Evolutionary conservation across 1,140 invertebrate species (phyloP), one percentile per base, ranked within the genome.

Genomic region (Pogonus chalceus): DNA sequence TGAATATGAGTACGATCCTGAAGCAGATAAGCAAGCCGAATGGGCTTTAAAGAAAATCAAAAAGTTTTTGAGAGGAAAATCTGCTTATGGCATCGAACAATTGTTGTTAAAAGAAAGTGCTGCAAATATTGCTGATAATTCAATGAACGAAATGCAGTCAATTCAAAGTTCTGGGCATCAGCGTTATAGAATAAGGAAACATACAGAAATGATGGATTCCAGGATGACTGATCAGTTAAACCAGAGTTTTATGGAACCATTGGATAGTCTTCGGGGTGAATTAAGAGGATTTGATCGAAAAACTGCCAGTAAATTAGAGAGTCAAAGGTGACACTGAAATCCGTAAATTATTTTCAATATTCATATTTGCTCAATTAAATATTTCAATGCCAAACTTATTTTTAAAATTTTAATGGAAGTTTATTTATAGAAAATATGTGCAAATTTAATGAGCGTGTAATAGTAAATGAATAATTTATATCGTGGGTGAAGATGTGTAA

Each of bases 1-100:
- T 14, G 66, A 64, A 22, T 64, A 63, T 23, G 59, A 58, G 37
- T 63, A 65, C 43, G 56, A 67, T 53, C 61, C 61, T 1, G 56
- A 59, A 18, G 39, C 58, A 16, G 61, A 66, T 26, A 60, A 56
- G 22, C 51, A 62, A 35, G 53, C 64, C 20, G 60, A 57, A 35
- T 52, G 57, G 1, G 67, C 68, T 1, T 65, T 80, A 20, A 74
- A 70, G 59, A 77, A 67, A 62, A 73, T 72, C 58, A 75, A 61
- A 62, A 69, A 70, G 62, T 72, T 67, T 57, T 68, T 87, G 20
- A 75, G 77, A 55, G 84, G 83, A 39, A 86, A 84, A 73, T 87
- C 85, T 1, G 85, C 85, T 9, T 82, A 76, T 62, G 77, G 77
- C 23, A 88, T 88, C 58, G 82, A 82, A 62, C 77, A 78, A 58